Conservation (phyloP, 2,113 vertebrate species). For the Tauraco erythrolophus region DNA sequence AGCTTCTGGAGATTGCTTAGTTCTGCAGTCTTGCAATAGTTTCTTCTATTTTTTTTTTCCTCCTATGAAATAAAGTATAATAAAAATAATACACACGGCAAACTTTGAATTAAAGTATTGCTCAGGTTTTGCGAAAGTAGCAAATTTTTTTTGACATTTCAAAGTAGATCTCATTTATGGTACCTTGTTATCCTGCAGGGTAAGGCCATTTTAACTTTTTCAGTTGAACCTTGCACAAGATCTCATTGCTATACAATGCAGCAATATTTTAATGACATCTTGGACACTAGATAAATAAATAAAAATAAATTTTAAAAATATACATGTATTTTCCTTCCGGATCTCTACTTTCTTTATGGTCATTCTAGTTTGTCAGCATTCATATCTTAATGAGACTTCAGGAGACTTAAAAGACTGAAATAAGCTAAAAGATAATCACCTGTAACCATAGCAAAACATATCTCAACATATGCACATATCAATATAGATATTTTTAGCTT, state of each 20-base stretch:
- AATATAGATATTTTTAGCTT: slow-evolving; percentile 19
- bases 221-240: neutral
- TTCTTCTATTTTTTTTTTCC: neutral
- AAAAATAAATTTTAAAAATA: neutral
- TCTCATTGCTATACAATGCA: neutral
- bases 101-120: neutral
- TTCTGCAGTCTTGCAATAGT: neutral
- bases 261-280: neutral
- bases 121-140: neutral
- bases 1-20: neutral
- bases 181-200: neutral
- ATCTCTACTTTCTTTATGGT: neutral
- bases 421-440: neutral
- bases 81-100: neutral
- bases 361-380: neutral
- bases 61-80: neutral
- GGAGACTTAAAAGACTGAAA: neutral
- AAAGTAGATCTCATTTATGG: neutral
- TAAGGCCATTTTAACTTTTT: neutral
- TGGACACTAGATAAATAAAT: neutral
- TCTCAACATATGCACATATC: neutral
- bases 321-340: neutral
- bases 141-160: neutral
- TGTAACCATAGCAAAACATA: neutral
- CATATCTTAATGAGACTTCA: neutral